Conservation (phyloP, 2,888 invertebrate species). For the Drosophila diplacantha region DNA sequence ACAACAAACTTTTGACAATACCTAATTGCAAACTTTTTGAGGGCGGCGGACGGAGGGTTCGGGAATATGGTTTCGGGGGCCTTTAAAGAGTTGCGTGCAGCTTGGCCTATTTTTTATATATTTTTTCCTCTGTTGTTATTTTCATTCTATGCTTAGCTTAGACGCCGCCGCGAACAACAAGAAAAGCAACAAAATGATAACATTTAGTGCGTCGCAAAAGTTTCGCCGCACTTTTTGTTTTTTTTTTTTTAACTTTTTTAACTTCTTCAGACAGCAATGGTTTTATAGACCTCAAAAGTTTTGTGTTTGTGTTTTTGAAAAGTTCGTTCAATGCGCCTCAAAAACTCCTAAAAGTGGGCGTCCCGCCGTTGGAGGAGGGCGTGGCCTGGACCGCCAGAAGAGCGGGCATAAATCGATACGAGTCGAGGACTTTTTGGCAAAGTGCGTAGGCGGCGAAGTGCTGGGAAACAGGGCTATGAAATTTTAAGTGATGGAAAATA, state of each 20-base stretch:
- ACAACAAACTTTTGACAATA: conserved; percentile 67
- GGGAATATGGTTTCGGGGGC: conserved; percentile 33
- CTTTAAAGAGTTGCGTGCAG: conserved; percentile 43
- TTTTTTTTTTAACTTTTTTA: conserved; percentile 26
- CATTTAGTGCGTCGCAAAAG: conserved; percentile 70
- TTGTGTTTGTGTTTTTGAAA: conserved; percentile 61
- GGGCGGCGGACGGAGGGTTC: conserved; percentile 21
- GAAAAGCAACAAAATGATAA: conserved; percentile 56
- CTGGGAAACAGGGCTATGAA: background rate
- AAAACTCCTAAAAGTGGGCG: conserved; percentile 18
- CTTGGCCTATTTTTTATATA: conserved; percentile 55
- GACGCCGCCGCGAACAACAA: conserved; percentile 43
- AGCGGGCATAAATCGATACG: conserved; percentile 48
- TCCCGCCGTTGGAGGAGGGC: conserved; percentile 1
- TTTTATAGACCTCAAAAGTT: conserved; percentile 66
- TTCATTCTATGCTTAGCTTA: conserved; percentile 44
- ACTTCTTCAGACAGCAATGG: conserved; percentile 52
- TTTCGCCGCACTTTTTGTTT: conserved; percentile 40
- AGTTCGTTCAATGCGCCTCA: conserved; percentile 42
- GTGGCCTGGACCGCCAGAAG: conserved; percentile 5
- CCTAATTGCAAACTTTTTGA: conserved; percentile 70
- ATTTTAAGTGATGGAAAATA: background rate
- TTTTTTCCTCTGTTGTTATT: conserved; percentile 1
- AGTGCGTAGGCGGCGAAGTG: conserved; percentile 43
- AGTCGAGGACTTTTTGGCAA: conserved; percentile 44